Percentiles rank a stretch among this genome's conserved stretches.
phyloP scores from a whole-genome alignment of 2,113 vertebrate genomes.

The Carettochelys insculpta region DNA sequence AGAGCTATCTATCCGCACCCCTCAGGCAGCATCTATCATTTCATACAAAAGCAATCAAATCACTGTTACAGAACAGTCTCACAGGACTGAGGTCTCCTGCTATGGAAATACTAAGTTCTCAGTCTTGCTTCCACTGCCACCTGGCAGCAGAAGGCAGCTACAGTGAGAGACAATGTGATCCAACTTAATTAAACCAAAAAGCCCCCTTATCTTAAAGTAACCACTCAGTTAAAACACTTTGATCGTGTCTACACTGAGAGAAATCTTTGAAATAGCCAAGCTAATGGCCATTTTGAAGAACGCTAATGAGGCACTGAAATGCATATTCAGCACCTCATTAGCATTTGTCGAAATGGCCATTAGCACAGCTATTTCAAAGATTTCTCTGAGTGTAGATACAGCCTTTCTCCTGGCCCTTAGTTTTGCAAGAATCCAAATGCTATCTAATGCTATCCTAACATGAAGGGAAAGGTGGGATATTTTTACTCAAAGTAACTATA shows the following conservation, averaged over 20 bases:
- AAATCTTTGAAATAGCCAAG: too few relatives aligned
- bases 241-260: too few relatives aligned
- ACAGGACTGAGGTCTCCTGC: background rate
- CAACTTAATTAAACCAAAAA: background rate
- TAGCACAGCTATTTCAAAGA: too few relatives aligned
- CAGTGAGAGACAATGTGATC: fast-evolving
- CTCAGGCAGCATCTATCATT: background rate
- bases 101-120: background rate
- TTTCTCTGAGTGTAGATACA: too few relatives aligned
- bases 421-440: background rate
- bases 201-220: background rate
- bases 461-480: background rate
- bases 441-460: background rate
- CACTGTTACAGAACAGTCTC: fast-evolving
- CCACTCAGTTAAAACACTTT: background rate
- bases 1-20: background rate
- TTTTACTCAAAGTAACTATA: background rate
- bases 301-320: too few relatives aligned
- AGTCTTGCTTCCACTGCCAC: background rate
- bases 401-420: fast-evolving
- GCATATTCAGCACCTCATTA: too few relatives aligned
- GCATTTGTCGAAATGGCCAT: too few relatives aligned
- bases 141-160: background rate
- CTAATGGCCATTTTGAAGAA: too few relatives aligned
- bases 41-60: background rate